Evolutionary conservation across 2,113 vertebrate genomes (phyloP), one percentile per base, ranked within the genome.

Genomic region (Trachemys scripta): DNA sequence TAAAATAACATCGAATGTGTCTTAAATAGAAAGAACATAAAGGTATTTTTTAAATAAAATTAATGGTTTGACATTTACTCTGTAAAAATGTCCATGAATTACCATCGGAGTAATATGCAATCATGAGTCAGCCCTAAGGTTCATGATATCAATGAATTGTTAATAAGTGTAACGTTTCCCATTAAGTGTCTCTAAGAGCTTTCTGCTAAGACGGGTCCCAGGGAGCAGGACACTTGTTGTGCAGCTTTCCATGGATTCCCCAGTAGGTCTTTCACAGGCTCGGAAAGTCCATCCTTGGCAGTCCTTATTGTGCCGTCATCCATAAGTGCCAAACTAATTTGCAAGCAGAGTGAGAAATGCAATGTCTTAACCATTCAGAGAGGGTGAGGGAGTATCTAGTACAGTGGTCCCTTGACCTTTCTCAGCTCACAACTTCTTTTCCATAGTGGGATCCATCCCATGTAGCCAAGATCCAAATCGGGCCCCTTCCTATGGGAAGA

Each of bases 91-190:
- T 69, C 76, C 25, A 5, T 62, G 62, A 84, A 45, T 75, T 50
- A n/a, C 53, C 54, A 29, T 45, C 45, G 57, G 31, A 85, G n/a
- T 31, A 17, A 56, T 0, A 3, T 51, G 88, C 0, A 1, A 7
- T 16, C 65, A 14, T 25, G 75, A 59, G 78, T 0, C 17, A 5
- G 12, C 13, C 49, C 45, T 87, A 75, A 17, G 84, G 25, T 27
- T 87, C 1, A 0, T 31, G 1, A 0, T 13, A 17, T 56, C 29
- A 6, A 4, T 22, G 56, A 29, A 25, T 24, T 50, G 25, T 14
- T 50, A 24, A 0, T 0, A 45, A 27, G 25, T 10, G 8, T 20
- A 62, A 62, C 25, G 1, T 53, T 78, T 95, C 62, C 79, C 4
- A 2, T 42, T 25, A 8, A 8, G 14, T 65, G 35, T n/a, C 88